A percentile compares a stretch with the other conserved stretches of the same genome.
These are phyloP conservation scores for Ondatra zibethicus DNA, from an alignment of 2,113 vertebrate species.

Conservation along the genomic window DNA sequence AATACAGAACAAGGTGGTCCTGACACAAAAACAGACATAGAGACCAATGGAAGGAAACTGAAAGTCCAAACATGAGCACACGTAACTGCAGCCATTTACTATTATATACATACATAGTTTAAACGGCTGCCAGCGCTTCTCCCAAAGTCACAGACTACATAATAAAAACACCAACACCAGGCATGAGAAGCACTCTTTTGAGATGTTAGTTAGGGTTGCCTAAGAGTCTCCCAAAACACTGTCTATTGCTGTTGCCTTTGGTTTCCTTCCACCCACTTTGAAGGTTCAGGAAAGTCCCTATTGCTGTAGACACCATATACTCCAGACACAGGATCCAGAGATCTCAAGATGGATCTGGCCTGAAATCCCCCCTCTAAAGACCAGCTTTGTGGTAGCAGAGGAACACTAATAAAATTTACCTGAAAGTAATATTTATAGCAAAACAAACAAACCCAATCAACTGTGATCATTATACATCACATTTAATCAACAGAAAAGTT, in stretches of 20 bases:
- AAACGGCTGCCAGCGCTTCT: background rate
- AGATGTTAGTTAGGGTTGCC: background rate
- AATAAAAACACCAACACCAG: background rate
- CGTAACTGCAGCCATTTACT: background rate
- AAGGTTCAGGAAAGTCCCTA: background rate
- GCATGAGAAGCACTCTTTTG: background rate
- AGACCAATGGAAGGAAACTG: background rate
- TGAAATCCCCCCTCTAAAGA: background rate
- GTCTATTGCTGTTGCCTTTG: background rate
- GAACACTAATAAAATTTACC: constrained; percentile 56
- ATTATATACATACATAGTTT: background rate
- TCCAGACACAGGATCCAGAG: background rate
- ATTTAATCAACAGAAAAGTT: background rate
- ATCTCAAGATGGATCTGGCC: background rate
- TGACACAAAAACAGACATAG: background rate
- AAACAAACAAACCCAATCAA: constrained; percentile 46
- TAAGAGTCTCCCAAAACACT: background rate
- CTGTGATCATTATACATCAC: constrained; percentile 53
- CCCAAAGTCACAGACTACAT: background rate
- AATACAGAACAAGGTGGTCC: background rate
- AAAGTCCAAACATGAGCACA: background rate
- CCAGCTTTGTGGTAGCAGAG: background rate
- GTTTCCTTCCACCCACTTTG: background rate
- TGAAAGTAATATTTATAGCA: constrained; percentile 47
- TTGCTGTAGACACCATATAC: background rate